Percentiles rank a stretch among this genome's conserved stretches.
Evolutionary conservation across 2,888 invertebrate genomes (phyloP).

Genomic region (Cataglyphis albicans): DNA sequence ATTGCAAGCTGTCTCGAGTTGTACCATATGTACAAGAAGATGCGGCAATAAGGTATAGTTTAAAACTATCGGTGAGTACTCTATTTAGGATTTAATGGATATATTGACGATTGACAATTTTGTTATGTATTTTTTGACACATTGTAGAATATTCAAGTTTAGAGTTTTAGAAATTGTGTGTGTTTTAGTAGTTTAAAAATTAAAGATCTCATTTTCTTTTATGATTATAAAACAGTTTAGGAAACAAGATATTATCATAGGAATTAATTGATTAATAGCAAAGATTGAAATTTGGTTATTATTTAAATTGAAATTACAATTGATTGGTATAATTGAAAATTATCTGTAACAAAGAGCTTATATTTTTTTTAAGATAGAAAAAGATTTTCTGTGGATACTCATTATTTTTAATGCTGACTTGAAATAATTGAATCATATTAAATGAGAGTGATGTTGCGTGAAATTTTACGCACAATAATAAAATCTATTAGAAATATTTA

Average conservation of each 20-base stretch:
- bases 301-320: too few relatives aligned
- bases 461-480: background rate
- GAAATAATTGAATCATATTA: background rate
- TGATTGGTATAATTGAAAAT: background rate
- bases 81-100: background rate
- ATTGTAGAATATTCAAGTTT: background rate
- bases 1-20: constrained; percentile 7
- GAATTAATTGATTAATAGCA: constrained; percentile 7
- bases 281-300: too few relatives aligned
- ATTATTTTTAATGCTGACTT: background rate
- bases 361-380: background rate
- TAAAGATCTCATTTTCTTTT: background rate
- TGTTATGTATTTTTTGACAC: background rate
- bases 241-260: background rate
- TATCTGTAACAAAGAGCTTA: background rate
- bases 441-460: constrained; percentile 13
- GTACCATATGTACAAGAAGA: background rate
- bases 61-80: constrained; percentile 11
- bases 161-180: constrained; percentile 6
- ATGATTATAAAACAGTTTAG: background rate
- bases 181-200: background rate
- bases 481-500: background rate
- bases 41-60: background rate
- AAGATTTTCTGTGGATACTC: background rate
- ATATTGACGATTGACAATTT: background rate